A percentile compares a stretch with the other conserved stretches of the same genome.
phyloP scores from a whole-genome alignment of 2,113 vertebrate species.

The Papio anubis region DNA sequence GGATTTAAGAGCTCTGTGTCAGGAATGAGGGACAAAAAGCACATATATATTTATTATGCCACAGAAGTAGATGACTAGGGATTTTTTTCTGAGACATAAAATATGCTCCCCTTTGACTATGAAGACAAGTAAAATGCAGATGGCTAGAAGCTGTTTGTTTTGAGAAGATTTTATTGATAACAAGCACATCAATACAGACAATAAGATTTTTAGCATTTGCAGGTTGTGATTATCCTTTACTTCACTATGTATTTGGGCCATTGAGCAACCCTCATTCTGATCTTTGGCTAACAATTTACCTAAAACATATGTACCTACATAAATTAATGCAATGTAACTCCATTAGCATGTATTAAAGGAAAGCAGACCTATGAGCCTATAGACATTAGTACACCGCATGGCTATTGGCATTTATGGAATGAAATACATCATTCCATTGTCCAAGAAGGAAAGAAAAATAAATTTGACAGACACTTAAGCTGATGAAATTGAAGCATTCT shows the following conservation, averaged over 20 bases:
- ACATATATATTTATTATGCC: background rate
- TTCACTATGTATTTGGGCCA: background rate
- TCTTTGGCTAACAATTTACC: background rate
- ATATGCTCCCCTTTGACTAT: background rate
- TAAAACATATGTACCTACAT: background rate
- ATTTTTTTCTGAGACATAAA: conserved; percentile 24
- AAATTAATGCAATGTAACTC: background rate
- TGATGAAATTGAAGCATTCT: background rate
- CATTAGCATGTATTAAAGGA: background rate
- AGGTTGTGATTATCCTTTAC: background rate
- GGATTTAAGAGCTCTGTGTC: background rate
- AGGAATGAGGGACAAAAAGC: background rate
- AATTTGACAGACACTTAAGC: background rate
- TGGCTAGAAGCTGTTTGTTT: background rate
- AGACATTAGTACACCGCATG: background rate
- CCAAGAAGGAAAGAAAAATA: background rate
- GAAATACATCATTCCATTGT: background rate
- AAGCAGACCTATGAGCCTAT: background rate
- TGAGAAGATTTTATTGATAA: background rate
- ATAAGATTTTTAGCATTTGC: conserved; percentile 2
- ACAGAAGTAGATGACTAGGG: background rate
- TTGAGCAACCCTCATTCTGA: background rate
- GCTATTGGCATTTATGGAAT: background rate
- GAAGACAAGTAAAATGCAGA: background rate
- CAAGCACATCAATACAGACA: background rate